Evolutionary conservation across 1,140 invertebrate species (phyloP), one percentile per base, ranked within the genome.

Genomic region (Myzus persicae): DNA sequence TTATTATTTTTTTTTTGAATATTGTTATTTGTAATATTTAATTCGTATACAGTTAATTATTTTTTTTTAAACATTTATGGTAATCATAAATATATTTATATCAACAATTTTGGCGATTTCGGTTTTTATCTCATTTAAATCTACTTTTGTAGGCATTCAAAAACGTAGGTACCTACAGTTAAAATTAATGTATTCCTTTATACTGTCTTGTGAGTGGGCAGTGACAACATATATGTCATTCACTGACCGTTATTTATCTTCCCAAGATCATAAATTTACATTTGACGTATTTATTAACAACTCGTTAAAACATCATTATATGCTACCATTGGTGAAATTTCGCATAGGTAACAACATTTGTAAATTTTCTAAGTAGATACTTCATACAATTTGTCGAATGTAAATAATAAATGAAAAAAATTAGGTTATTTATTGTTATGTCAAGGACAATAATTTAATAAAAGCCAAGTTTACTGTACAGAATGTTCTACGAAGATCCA

Each of bases 281-380:
- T 85, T 85, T 85, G 84, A 88, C 85, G 44, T 38, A 48, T 87
- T 44, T 84, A 42, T 88, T 88, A 88, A 88, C 44, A 9, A 88
- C 44, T 48, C 85, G 44, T 88, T 88, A 48, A 36, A 48, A 88
- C n/a, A 24, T n/a, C 42, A 24, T 85, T 85, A 44, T 85, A 44
- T 85, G 84, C 38, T 31, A 31, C 42, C n/a, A 44, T 85, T 44
- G 84, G 40, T 44, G 44, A 85, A 85, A 44, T 31, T 85, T 85
- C 85, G 31, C 6, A 36, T 46, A 88, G 44, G 44, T 88, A 31
- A 88, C 85, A 48, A n/a, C 38, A 88, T 88, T 48, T 48, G 42
- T 48, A 31, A n/a, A 46, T 48, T 88, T 88, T 46, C 20, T 48
- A 48, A 48, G 44, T 88, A 31, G 85, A 36, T n/a, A 42, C 26